Base-by-base conservation (phyloP, 2,888 invertebrate species). In the Diarsia brunnea region DNA sequence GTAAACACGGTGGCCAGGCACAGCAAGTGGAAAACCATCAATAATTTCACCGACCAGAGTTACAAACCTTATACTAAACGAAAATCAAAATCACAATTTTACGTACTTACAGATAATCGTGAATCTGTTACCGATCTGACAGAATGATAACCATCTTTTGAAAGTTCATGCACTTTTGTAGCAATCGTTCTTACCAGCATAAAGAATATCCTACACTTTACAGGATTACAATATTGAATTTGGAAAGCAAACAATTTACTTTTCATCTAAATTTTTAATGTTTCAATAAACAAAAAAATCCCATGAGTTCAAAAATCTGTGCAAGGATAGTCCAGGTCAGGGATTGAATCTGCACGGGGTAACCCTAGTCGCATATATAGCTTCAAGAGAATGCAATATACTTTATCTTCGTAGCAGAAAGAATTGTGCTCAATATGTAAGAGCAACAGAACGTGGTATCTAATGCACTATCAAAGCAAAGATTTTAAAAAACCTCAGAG, bases 341-440 rank as follows among this genome's bases (percentile, higher is more conserved):
- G 8, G 14, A 19, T 58, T 2, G 11, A 58, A 58, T 4, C 58
- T 27, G 27, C 19, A 55, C 55, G 27, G 19, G 2, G 38, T 14
- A 43, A 61, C 38, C 38, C n/a, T 38, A 38, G 12, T n/a, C 61
- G 11, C 47, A 58, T 24, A 58, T 24, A 58, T 45, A 12, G 53
- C 60, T 71, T 60, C 27, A 14, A 71, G 71, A 24, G 31, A 75
- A 61, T 58, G 51, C 63, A 58, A 74, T 70, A 47, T 53, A 43
- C 53, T 69, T 61, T 70, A 61, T 68, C 65, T 74, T 58, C n/a
- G 45, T 12, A 65, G 51, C 11, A 61, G 14, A 49, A 55, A 31
- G 27, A 82, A 64, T 49, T 55, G 19, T 69, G 55, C 75, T 74
- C 64, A 69, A 71, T 68, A 82, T 79, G 47, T 58, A 71, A 78